Evolutionary conservation across 2,113 vertebrate species (phyloP).

Genomic region (Sarotherodon lohbergeri): DNA sequence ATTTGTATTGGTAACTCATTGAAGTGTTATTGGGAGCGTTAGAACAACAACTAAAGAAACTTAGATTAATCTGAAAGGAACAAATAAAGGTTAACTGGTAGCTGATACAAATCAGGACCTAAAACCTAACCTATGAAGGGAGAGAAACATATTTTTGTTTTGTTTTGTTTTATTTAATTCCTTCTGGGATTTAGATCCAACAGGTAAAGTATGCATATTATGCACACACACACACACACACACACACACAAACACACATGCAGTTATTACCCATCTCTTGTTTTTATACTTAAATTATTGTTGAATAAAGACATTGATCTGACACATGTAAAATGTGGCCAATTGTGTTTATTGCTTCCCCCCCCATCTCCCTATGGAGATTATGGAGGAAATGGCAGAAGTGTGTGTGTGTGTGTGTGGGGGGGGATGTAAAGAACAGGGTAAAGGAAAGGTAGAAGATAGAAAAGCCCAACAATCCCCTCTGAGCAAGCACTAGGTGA

Average conservation of each 20-base stretch:
- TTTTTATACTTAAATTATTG: not conserved
- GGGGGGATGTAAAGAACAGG: not conserved
- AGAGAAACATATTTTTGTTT: not conserved
- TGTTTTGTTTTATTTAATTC: not conserved
- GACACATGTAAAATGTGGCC: not conserved
- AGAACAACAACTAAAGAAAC: not conserved
- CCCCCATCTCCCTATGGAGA: not conserved
- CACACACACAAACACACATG: accelerated
- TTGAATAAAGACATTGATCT: not conserved
- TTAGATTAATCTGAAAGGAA: not conserved
- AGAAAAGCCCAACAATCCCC: too few species aligned
- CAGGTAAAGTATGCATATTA: not conserved
- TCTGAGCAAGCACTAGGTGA: too few species aligned
- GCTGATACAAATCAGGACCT: not conserved
- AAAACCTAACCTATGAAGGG: not conserved
- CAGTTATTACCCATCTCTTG: not conserved
- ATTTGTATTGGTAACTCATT: not conserved
- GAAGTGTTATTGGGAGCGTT: not conserved
- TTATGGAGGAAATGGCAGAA: not conserved
- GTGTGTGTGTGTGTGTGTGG: not conserved
- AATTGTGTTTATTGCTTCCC: not conserved
- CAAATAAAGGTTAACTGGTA: not conserved
- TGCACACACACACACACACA: accelerated
- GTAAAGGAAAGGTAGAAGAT: not conserved
- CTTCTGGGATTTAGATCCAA: not conserved